Evolutionary conservation across 2,797 vertebrate species (phyloP), one percentile per base, ranked within the genome.

Genomic region (Babyrousa celebensis): DNA sequence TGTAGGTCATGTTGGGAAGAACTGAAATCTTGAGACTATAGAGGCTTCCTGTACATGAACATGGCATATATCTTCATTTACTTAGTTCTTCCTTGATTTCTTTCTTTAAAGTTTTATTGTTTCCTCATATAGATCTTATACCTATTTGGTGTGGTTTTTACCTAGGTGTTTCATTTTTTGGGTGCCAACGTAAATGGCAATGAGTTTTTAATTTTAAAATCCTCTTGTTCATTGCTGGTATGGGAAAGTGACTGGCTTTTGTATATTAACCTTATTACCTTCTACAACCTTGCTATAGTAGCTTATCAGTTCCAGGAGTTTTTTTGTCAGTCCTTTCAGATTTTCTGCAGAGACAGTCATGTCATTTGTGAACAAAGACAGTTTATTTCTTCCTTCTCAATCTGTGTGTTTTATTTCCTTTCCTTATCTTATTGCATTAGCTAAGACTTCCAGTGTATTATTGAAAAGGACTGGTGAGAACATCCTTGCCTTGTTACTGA

Each of bases 331-430:
- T 85, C 25, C 18, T 71, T 92, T 77, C 60, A 71, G 65, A 43
- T 79, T 78, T 86, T 78, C 58, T 85, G 2, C 14, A 10, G 82
- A 90, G 68, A 18, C 14, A 63, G 6, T 62, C 68, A 56, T 90
- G 27, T 91, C 21, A 20, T 86, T 82, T 92, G 63, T 56, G 29
- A 43, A 67, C 43, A 75, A 40, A 80, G 36, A 75, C 11, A 54
- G 17, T 70, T 78, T 89, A 71, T 77, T n/a, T 94, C 63, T 91
- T 95, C 63, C 80, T 93, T 86, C 36, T 48, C 23, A 63, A 25
- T 77, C 32, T 63, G 7, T 90, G 7, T 92, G 68, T 84, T 91
- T 91, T 88, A 48, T 72, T 88, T 72, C 20, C n/a, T 56, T 80
- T 78, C 79, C 70, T 93, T 71, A 43, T 77, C 70, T 85, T 67